phyloP scores from a whole-genome alignment of 2,113 vertebrate genomes.

The Lipophrys pholis region DNA sequence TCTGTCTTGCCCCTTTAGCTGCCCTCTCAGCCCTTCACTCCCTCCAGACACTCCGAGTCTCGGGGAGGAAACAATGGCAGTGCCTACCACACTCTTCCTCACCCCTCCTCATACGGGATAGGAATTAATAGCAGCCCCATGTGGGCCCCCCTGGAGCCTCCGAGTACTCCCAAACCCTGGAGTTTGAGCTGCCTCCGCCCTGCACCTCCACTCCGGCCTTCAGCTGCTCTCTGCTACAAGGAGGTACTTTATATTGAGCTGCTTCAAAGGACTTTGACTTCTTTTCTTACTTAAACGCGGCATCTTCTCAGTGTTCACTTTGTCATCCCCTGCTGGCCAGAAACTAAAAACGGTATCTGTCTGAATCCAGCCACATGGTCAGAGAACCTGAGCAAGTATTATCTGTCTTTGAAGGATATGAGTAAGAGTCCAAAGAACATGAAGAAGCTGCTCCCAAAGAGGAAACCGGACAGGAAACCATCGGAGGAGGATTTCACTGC shows the following conservation, averaged over 20 bases:
- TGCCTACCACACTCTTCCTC: conserved; percentile 92
- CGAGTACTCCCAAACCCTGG: conserved; percentile 94
- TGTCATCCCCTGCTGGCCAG: too few relatives aligned
- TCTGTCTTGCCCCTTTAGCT: conserved; percentile 78
- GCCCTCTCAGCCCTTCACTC: conserved; percentile 89
- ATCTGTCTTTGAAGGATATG: conserved; percentile 84
- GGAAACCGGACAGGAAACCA: conserved; percentile 95
- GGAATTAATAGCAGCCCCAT: conserved; percentile 84
- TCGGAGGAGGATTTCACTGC: conserved; percentile 95
- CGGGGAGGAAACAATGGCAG: conserved; percentile 84
- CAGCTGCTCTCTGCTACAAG: conserved; percentile 94
- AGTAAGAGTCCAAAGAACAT: conserved; percentile 97
- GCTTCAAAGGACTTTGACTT: too few relatives aligned
- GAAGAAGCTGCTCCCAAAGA: conserved; percentile 97
- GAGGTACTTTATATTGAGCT: conserved; percentile 84
- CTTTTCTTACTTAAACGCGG: too few relatives aligned
- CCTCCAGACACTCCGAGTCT: conserved; percentile 90
- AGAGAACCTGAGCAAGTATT: too few relatives aligned
- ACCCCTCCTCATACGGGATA: conserved; percentile 86
- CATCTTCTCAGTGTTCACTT: too few relatives aligned
- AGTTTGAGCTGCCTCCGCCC: conserved; percentile 97
- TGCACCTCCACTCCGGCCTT: conserved; percentile 92
- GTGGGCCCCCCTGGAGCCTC: conserved; percentile 94
- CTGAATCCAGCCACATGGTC: too few relatives aligned
- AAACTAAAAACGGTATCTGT: not conserved